Conservation (phyloP, 53 echinoderm and acorn worm species). For the Pentamera pediparva region DNA sequence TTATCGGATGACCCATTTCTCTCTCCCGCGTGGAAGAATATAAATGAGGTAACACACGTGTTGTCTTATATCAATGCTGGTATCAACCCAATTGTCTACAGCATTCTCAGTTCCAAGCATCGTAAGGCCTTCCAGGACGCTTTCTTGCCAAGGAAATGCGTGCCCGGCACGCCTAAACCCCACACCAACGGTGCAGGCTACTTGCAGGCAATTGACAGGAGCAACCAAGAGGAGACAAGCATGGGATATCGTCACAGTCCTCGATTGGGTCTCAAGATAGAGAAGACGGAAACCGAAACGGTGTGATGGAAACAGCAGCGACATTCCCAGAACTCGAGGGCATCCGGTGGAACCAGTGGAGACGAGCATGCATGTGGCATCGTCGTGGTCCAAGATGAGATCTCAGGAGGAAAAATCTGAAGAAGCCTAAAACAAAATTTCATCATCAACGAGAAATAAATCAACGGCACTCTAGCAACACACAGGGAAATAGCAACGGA, state of each 20-base stretch:
- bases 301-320: too few relatives aligned
- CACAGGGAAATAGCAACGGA: too few relatives aligned
- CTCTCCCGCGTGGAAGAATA: background rate
- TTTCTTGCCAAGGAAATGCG: constrained; percentile 4
- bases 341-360: too few relatives aligned
- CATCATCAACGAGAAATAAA: too few relatives aligned
- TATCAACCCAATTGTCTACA: constrained; percentile 24
- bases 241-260: constrained; percentile 21
- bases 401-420: too few relatives aligned
- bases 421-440: too few relatives aligned
- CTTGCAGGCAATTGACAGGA: background rate
- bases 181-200: background rate
- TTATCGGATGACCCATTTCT: background rate
- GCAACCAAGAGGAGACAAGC: background rate
- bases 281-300: constrained; percentile 22
- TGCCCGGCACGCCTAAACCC: background rate
- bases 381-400: too few relatives aligned
- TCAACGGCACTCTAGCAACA: too few relatives aligned
- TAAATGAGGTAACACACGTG: background rate
- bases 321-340: too few relatives aligned
- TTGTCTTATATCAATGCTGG: constrained; percentile 26
- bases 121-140: constrained; percentile 31
- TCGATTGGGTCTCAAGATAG: background rate
- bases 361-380: too few relatives aligned
- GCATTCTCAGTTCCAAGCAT: constrained; percentile 17